Evolutionary conservation across 1,140 invertebrate genomes (phyloP).

Genomic region (Thalassaphorura encarpata): DNA sequence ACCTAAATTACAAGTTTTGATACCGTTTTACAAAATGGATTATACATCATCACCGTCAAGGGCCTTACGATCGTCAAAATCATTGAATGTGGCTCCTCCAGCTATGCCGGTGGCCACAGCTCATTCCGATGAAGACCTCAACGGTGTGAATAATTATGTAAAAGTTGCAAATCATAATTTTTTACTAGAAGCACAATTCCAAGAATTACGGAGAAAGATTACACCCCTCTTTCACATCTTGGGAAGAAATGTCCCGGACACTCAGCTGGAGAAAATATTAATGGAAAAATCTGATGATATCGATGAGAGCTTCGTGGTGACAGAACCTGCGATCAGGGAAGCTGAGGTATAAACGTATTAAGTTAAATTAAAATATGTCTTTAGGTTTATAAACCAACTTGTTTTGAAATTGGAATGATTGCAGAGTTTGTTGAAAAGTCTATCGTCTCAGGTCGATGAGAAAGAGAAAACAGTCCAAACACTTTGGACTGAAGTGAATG

Average conservation of each 20-base stretch:
- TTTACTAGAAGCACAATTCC: not conserved
- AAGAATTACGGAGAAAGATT: conserved; percentile 8
- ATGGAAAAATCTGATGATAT: not conserved
- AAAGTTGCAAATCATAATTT: too few species aligned
- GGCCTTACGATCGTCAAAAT: too few species aligned
- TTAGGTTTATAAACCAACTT: too few species aligned
- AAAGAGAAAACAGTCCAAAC: not conserved
- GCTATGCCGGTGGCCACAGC: too few species aligned
- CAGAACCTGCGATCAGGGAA: not conserved
- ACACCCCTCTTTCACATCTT: conserved; percentile 3
- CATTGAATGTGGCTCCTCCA: too few species aligned
- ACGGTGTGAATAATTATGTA: too few species aligned
- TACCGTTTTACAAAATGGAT: too few species aligned
- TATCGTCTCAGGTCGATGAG: not conserved
- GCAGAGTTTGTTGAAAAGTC: not conserved
- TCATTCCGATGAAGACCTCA: too few species aligned
- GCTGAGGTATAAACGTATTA: not conserved
- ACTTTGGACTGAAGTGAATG: conserved; percentile 1
- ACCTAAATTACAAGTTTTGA: too few species aligned
- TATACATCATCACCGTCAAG: too few species aligned
- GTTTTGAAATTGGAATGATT: not conserved
- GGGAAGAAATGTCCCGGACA: not conserved
- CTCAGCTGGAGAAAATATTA: not conserved
- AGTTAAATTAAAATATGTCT: not conserved
- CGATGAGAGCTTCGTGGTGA: not conserved